These are phyloP conservation scores for Pangasius mekongensis DNA, from an alignment of 2,797 vertebrate genomes.

Conservation along the genomic window DNA sequence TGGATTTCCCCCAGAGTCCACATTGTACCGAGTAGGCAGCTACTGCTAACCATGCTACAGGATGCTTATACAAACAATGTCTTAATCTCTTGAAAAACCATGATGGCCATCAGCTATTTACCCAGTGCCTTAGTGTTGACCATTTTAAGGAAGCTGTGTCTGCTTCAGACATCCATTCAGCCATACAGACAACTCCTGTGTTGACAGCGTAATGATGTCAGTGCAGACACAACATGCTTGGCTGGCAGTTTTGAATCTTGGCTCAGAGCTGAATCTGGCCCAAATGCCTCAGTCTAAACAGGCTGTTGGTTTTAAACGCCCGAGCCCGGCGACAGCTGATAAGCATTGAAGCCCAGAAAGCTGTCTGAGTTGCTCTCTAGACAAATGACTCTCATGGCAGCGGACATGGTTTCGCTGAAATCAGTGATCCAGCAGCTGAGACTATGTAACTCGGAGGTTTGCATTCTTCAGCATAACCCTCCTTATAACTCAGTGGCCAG, in stretches of 20 bases:
- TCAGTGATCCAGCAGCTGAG: background rate
- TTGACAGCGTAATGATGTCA: conserved; percentile 7
- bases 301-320: conserved; percentile 16
- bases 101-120: background rate
- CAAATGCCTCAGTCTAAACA: conserved; percentile 11
- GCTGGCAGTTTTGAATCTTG: conserved; percentile 7
- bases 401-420: background rate
- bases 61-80: background rate
- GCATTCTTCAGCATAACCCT: background rate
- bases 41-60: background rate
- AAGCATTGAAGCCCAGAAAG: conserved; percentile 6
- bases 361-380: background rate
- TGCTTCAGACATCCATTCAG: conserved; percentile 24
- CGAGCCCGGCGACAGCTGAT: conserved; percentile 20
- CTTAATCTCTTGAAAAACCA: conserved; percentile 16
- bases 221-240: conserved; percentile 21
- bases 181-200: background rate
- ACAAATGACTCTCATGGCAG: conserved; percentile 7
- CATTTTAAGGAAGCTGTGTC: conserved; percentile 9
- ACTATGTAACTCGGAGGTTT: conserved; percentile 7
- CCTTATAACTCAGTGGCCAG: background rate
- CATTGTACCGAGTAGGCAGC: background rate
- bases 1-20: background rate
- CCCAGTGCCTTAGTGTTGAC: background rate
- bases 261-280: conserved; percentile 20